Percentiles rank a stretch among this genome's conserved stretches.
These are phyloP conservation scores for Pardosa pseudoannulata DNA, from an alignment of 2,888 invertebrate genomes.

Conservation along the genomic window DNA sequence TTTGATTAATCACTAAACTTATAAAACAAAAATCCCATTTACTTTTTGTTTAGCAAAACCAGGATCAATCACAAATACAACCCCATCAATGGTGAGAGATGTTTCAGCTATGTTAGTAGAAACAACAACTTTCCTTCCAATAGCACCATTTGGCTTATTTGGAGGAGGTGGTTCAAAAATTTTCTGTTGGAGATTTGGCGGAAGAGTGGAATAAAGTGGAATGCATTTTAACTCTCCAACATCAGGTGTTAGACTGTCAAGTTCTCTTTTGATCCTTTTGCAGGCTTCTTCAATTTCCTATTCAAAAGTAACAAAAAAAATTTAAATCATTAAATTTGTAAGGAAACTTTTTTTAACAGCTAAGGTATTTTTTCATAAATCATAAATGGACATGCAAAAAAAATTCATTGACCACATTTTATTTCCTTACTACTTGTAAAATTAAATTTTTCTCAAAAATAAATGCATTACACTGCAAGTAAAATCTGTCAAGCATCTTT, in stretches of 20 bases:
- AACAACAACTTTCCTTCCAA: conserved; percentile 95
- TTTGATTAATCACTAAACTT: too few species aligned
- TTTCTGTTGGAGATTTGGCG: conserved; percentile 96
- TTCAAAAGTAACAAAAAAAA: too few species aligned
- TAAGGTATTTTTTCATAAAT: too few species aligned
- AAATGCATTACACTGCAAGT: too few species aligned
- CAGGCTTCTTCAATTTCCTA: conserved; percentile 99
- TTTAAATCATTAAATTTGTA: too few species aligned
- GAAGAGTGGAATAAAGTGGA: conserved; percentile 97
- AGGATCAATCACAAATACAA: conserved; percentile 99
- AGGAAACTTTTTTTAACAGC: too few species aligned
- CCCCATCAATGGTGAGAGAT: conserved; percentile 98
- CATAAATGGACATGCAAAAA: too few species aligned
- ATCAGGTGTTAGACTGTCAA: conserved; percentile 96
- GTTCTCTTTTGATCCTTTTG: conserved; percentile 96
- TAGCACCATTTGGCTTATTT: conserved; percentile 89
- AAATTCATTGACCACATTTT: too few species aligned
- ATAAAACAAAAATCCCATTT: too few species aligned
- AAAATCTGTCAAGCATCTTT: too few species aligned
- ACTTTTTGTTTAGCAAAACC: conserved; percentile 99
- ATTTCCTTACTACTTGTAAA: too few species aligned
- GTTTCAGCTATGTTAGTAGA: conserved; percentile 99
- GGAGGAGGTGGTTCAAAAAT: conserved; percentile 99
- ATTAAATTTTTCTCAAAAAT: too few species aligned
- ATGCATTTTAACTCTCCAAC: conserved; percentile 98